Conservation (phyloP, 1,140 invertebrate species). For the Apis dorsata region DNA sequence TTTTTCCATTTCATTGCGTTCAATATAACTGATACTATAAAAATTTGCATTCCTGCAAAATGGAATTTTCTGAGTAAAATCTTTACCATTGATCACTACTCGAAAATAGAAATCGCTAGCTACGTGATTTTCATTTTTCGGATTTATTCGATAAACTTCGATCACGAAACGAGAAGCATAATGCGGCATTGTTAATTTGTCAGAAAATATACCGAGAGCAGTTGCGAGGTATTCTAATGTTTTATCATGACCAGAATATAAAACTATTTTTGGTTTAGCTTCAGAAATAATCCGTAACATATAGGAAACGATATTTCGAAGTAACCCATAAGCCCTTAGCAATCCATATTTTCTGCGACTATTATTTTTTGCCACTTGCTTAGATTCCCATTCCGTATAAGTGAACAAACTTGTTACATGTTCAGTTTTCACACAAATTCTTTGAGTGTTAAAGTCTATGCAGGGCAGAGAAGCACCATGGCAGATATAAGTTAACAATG, state of each 20-base stretch:
- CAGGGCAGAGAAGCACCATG: conserved; percentile 90
- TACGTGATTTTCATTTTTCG: conserved; percentile 75
- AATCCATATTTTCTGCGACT: conserved; percentile 85
- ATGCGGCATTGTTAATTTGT: conserved; percentile 82
- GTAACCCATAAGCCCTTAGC: conserved; percentile 88
- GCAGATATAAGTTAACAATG: conserved; percentile 90
- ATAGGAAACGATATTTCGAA: conserved; percentile 88
- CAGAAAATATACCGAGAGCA: conserved; percentile 86
- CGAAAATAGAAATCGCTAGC: conserved; percentile 89
- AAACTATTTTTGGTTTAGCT: conserved; percentile 87
- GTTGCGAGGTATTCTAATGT: conserved; percentile 91
- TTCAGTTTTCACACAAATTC: conserved; percentile 82
- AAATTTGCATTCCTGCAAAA: conserved; percentile 87
- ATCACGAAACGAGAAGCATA: conserved; percentile 93
- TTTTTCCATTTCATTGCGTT: conserved; percentile 73
- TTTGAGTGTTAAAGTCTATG: conserved; percentile 78
- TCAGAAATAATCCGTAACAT: conserved; percentile 89
- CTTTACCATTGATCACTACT: conserved; percentile 91
- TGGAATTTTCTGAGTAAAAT: conserved; percentile 89
- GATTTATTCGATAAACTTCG: conserved; percentile 86
- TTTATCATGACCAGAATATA: conserved; percentile 95
- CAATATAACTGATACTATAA: conserved; percentile 76
- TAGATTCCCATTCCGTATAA: conserved; percentile 88
- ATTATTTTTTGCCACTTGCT: conserved; percentile 84
- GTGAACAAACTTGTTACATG: conserved; percentile 87